phyloP scores from a whole-genome alignment of 2,113 vertebrate species.

The Brachyistius frenatus region DNA sequence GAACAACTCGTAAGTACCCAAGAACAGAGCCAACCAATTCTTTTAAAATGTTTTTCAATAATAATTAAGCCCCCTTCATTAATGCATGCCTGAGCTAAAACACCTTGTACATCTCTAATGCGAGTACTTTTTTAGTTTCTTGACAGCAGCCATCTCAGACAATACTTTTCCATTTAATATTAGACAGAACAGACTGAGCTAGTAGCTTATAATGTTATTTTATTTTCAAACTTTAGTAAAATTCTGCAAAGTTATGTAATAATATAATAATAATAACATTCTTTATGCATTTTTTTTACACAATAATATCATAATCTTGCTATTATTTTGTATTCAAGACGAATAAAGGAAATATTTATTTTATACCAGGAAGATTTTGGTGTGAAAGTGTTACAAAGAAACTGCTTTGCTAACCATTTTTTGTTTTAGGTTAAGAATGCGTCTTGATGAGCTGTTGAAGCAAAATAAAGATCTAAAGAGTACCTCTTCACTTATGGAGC shows the following conservation, averaged over 20 bases:
- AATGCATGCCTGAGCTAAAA: not conserved
- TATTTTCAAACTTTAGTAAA: not conserved
- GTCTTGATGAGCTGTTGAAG: constrained; percentile 87
- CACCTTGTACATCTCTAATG: too few relatives aligned
- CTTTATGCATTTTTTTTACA: not conserved
- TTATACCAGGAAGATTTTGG: not conserved
- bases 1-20: constrained; percentile 82
- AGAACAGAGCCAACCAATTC: not conserved
- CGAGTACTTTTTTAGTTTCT: not conserved
- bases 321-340: not conserved
- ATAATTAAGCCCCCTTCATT: not conserved
- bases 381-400: not conserved
- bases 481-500: constrained; percentile 88
- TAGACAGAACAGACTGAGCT: not conserved
- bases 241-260: not conserved
- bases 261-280: too few relatives aligned
- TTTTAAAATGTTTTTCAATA: not conserved
- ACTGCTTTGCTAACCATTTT: not conserved
- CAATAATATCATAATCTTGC: not conserved
- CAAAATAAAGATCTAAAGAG: constrained; percentile 90
- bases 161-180: not conserved
- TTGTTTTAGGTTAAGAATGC: constrained; percentile 84
- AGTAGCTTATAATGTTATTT: not conserved
- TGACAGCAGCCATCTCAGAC: not conserved
- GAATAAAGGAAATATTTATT: not conserved